Evolutionary conservation across 2,113 vertebrate species (phyloP).

Genomic region (Nymphicus hollandicus): DNA sequence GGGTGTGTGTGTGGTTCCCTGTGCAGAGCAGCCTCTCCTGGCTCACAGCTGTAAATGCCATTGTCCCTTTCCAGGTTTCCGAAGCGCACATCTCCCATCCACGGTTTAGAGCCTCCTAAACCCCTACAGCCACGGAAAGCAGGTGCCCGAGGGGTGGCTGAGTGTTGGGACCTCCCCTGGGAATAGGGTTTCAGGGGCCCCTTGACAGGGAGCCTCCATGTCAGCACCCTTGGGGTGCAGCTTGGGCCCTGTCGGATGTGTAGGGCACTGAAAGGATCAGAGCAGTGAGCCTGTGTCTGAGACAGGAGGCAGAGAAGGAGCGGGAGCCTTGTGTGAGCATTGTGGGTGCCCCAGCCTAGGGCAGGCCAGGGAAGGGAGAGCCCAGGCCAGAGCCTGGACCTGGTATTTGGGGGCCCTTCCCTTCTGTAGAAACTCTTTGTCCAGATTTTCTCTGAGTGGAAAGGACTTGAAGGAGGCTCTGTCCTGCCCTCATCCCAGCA

Average conservation of each 20-base stretch:
- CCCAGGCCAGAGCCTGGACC: not conserved
- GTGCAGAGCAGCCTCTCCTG: not conserved
- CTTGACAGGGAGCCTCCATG: not conserved
- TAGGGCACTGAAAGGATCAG: not conserved
- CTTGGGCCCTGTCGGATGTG: not conserved
- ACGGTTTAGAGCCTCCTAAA: not conserved
- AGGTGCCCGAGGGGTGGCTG: not conserved
- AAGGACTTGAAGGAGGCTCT: conserved; percentile 48
- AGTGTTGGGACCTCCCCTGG: not conserved
- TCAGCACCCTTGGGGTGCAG: not conserved
- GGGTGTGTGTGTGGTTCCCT: not conserved
- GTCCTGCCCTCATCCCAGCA: conserved; percentile 39
- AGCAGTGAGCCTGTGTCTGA: not conserved
- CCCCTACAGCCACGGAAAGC: not conserved
- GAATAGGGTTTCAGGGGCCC: not conserved
- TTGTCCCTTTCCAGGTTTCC: not conserved
- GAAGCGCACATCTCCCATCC: not conserved
- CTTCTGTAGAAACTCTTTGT: conserved; percentile 1
- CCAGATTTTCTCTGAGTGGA: conserved; percentile 47
- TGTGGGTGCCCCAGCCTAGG: not conserved
- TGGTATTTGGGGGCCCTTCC: not conserved
- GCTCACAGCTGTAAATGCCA: not conserved
- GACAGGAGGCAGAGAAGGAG: not conserved
- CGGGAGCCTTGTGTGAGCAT: not conserved
- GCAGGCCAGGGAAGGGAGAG: not conserved